Percentiles rank a stretch among this genome's conserved stretches.
phyloP scores from a whole-genome alignment of 1,140 invertebrate genomes.

The Cydia amplana region DNA sequence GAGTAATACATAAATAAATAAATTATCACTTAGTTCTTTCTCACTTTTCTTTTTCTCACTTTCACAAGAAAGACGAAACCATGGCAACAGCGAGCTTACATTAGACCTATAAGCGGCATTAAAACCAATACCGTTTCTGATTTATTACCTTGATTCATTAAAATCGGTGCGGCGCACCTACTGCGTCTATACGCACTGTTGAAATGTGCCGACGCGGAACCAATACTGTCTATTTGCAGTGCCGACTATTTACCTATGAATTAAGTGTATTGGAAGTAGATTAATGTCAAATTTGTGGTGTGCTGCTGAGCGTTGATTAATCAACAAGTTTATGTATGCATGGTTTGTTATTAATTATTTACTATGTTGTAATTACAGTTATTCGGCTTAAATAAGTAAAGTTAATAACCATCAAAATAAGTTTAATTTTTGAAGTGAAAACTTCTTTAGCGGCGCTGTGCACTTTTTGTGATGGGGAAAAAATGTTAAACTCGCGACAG shows the following conservation, averaged over 20 bases:
- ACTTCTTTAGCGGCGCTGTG: too few relatives aligned
- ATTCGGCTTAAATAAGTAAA: neutral
- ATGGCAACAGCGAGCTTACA: too few relatives aligned
- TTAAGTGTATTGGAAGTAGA: constrained; percentile 14
- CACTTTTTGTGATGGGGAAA: too few relatives aligned
- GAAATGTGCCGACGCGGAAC: constrained; percentile 11
- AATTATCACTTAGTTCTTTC: too few relatives aligned
- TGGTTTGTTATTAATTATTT: neutral
- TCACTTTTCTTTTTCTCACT: too few relatives aligned
- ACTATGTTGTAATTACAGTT: too few relatives aligned
- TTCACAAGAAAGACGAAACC: too few relatives aligned
- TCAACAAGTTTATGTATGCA: neutral
- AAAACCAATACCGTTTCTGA: too few relatives aligned
- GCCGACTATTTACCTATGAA: constrained; percentile 11
- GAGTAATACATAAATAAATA: too few relatives aligned
- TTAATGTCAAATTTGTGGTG: constrained; percentile 10
- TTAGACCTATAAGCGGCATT: too few relatives aligned
- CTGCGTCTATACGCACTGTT: neutral
- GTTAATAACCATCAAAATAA: neutral
- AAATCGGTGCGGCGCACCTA: neutral
- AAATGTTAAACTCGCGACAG: too few relatives aligned
- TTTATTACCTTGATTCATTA: neutral
- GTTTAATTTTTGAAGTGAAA: too few relatives aligned
- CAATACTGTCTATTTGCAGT: constrained; percentile 12
- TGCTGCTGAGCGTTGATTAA: constrained; percentile 8